Evolutionary conservation across 2,113 vertebrate genomes (phyloP).

Genomic region (Cinclus cinclus): DNA sequence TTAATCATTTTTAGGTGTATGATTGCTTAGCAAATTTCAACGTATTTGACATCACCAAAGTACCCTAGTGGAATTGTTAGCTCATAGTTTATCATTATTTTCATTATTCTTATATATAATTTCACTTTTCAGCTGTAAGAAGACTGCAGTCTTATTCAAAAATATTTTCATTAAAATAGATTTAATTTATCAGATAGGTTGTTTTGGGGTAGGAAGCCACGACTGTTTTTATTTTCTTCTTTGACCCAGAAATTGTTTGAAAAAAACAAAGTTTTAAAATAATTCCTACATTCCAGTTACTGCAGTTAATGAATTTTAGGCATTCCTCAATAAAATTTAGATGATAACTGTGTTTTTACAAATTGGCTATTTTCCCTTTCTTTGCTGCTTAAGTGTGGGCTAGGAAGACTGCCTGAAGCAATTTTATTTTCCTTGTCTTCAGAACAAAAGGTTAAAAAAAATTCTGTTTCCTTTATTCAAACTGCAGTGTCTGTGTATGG

Average conservation of each 20-base stretch:
- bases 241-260: not conserved
- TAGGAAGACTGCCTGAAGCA: not conserved
- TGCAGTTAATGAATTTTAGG: not conserved
- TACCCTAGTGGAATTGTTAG: not conserved
- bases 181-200: not conserved
- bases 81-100: not conserved
- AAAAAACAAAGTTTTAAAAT: not conserved
- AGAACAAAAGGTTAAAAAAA: not conserved
- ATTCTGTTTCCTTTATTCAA: not conserved
- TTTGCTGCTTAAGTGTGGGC: not conserved
- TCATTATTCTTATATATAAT: not conserved
- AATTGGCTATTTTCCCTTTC: not conserved
- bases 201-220: not conserved
- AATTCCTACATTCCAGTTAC: not conserved
- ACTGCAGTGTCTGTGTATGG: fast-evolving
- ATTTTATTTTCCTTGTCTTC: not conserved
- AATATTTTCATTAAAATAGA: not conserved
- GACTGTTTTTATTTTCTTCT: not conserved
- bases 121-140: not conserved
- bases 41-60: fast-evolving
- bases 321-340: not conserved
- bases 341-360: not conserved
- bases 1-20: not conserved
- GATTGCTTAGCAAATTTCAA: not conserved
- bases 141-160: not conserved